Evolutionary conservation across 1,140 invertebrate species (phyloP).

Genomic region (silkworm (Bombyx mori)): ASM3026992v2 NC_085107.1:17339501-17340000

Average conservation of each 20-base stretch:
- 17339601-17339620: too few species aligned
- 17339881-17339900: conserved; percentile 85
- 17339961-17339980: conserved; percentile 20
- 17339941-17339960: conserved; percentile 37
- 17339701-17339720: conserved; percentile 19
- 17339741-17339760: conserved; percentile 57
- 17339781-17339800: conserved; percentile 37
- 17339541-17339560: too few species aligned
- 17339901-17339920: conserved; percentile 87
- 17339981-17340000: conserved; percentile 10
- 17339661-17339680: too few species aligned
- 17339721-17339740: conserved; percentile 59
- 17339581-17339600: too few species aligned
- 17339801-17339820: conserved; percentile 37
- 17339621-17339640: too few species aligned
- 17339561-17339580: too few species aligned
- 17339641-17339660: too few species aligned
- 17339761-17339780: conserved; percentile 44
- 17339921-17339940: conserved; percentile 55
- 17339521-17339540: too few species aligned
- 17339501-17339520: conserved; percentile 2
- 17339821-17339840: conserved; percentile 50
- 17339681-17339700: conserved; percentile 11
- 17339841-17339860: conserved; percentile 59
- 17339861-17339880: conserved; percentile 78